phyloP scores from a whole-genome alignment of 1,140 invertebrate genomes.

The Teleopsis dalmanni region DNA sequence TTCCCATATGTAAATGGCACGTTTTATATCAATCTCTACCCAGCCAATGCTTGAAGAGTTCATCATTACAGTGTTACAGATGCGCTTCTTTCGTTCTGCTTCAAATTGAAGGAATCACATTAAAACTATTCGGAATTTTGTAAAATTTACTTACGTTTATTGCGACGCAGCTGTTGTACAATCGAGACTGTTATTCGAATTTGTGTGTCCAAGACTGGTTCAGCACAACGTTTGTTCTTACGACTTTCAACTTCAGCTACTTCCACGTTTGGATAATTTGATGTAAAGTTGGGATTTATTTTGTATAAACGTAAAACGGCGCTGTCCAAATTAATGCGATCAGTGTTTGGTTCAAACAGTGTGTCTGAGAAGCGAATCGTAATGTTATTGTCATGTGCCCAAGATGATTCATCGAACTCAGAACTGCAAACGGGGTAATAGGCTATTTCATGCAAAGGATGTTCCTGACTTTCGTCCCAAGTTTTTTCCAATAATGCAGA shows the following conservation, averaged over 20 bases:
- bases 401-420: slow-evolving; percentile 24
- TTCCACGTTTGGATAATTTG: not conserved
- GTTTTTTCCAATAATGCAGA: slow-evolving; percentile 18
- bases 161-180: slow-evolving; percentile 25
- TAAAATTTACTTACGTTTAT: slow-evolving; percentile 20
- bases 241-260: not conserved
- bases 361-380: slow-evolving; percentile 30
- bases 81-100: slow-evolving; percentile 38
- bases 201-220: slow-evolving; percentile 18
- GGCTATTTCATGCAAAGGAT: slow-evolving; percentile 26
- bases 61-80: slow-evolving; percentile 40
- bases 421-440: slow-evolving; percentile 35
- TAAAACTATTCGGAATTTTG: not conserved
- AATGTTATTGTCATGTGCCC: slow-evolving; percentile 28
- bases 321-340: slow-evolving; percentile 26
- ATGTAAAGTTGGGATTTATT: slow-evolving; percentile 25
- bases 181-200: slow-evolving; percentile 39
- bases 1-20: slow-evolving; percentile 38
- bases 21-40: slow-evolving; percentile 41
- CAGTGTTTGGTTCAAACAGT: slow-evolving; percentile 21
- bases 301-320: slow-evolving; percentile 36
- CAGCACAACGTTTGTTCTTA: not conserved
- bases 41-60: slow-evolving; percentile 31
- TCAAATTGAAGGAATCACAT: not conserved
- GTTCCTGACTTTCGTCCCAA: slow-evolving; percentile 9